These are phyloP conservation scores for Melanotaenia trifasciata DNA, from an alignment of 2,797 vertebrate genomes.

Conservation along the genomic window DNA sequence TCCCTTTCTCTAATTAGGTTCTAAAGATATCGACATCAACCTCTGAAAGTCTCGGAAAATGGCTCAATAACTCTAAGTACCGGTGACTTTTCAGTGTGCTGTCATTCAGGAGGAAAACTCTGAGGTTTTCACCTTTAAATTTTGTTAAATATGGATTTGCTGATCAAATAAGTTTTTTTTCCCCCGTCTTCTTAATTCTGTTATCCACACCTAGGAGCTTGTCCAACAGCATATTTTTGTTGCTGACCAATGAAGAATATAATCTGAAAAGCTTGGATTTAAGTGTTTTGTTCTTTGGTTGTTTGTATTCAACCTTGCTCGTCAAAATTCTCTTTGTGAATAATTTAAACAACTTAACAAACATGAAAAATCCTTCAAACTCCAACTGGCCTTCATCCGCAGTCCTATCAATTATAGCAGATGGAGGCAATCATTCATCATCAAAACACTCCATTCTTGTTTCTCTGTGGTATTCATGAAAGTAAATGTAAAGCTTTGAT, in stretches of 20 bases:
- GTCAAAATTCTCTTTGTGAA: too few species aligned
- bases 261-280: background rate
- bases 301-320: too few species aligned
- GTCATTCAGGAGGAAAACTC: constrained; percentile 17
- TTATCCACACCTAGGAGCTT: background rate
- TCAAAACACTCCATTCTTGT: background rate
- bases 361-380: background rate
- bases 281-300: background rate
- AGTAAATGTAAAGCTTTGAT: too few species aligned
- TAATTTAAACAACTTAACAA: constrained; percentile 3
- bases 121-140: constrained; percentile 13
- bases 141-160: constrained; percentile 7
- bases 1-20: constrained; percentile 61
- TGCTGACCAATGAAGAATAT: background rate
- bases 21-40: constrained; percentile 53
- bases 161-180: background rate
- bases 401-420: background rate
- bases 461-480: too few species aligned
- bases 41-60: constrained; percentile 33
- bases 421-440: constrained; percentile 28
- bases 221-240: too few species aligned
- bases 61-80: constrained; percentile 32
- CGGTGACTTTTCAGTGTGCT: constrained; percentile 10
- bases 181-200: background rate
- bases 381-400: background rate